These are phyloP conservation scores for Bothrops alternatus DNA, from an alignment of 2,797 vertebrate genomes.

Conservation along the genomic window DNA sequence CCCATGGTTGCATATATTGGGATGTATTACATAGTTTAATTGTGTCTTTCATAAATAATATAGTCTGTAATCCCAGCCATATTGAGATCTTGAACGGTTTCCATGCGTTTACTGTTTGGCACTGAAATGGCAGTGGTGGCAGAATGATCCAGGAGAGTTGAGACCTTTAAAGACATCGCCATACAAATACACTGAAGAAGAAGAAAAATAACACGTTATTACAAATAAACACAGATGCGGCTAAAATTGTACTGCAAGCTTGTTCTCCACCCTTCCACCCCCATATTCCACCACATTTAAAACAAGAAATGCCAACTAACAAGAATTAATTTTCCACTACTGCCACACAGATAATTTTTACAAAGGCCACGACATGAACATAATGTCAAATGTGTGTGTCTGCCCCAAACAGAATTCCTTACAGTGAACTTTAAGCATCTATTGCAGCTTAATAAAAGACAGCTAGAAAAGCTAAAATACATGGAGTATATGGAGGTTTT, in stretches of 20 bases:
- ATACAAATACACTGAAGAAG: conserved; percentile 83
- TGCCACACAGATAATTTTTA: neutral
- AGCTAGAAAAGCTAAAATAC: neutral
- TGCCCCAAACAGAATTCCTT: neutral
- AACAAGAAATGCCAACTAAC: neutral
- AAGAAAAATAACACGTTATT: neutral
- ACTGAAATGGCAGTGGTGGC: conserved; percentile 48
- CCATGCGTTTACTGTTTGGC: neutral
- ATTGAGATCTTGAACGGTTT: conserved; percentile 11
- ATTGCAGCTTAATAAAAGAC: neutral
- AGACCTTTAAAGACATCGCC: conserved; percentile 82
- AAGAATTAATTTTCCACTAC: neutral
- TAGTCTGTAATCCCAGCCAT: conserved; percentile 36
- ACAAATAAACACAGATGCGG: neutral
- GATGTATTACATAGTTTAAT: neutral
- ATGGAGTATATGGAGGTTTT: neutral
- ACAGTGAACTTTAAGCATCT: neutral
- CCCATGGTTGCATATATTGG: neutral
- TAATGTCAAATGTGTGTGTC: neutral
- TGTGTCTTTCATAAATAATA: neutral
- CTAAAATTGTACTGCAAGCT: neutral
- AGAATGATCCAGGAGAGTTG: neutral
- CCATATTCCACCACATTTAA: fast-evolving
- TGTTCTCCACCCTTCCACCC: no score
- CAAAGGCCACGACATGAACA: neutral